Percentiles rank a stretch among this genome's conserved stretches.
phyloP scores from a whole-genome alignment of 2,888 invertebrate genomes.

The Capitulum mitella region DNA sequence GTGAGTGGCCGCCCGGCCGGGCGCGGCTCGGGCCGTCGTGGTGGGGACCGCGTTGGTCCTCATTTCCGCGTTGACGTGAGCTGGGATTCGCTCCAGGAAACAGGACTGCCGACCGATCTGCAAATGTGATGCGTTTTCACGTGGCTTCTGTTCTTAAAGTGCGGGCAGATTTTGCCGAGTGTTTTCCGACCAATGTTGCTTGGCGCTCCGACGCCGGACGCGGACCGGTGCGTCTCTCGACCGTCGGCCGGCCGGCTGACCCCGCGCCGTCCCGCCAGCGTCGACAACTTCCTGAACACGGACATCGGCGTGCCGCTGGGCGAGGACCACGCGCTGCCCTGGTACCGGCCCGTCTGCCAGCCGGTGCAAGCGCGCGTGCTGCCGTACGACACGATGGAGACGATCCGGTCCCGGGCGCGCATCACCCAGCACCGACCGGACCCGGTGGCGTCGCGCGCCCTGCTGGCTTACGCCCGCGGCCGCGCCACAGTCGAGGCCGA shows the following conservation, averaged over 20 bases:
- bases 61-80: no score
- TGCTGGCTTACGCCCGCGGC: constrained; percentile 26
- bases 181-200: no score
- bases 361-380: constrained; percentile 31
- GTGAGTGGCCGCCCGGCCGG: constrained; percentile 46
- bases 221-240: no score
- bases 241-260: no score
- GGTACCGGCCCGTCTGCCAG: constrained; percentile 66
- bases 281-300: constrained; percentile 52
- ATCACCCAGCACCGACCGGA: background rate
- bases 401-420: constrained; percentile 25
- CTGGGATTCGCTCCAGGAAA: no score
- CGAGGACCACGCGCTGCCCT: constrained; percentile 62
- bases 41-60: no score
- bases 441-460: background rate
- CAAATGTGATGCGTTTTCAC: no score
- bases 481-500: constrained; percentile 51
- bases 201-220: no score
- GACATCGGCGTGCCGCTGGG: constrained; percentile 55
- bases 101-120: no score
- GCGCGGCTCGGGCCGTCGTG: no score
- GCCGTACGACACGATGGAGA: constrained; percentile 31
- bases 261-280: constrained; percentile 40
- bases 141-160: no score
- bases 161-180: no score